Conservation (phyloP, 2,113 vertebrate species). For the Pangasianodon gigas region DNA sequence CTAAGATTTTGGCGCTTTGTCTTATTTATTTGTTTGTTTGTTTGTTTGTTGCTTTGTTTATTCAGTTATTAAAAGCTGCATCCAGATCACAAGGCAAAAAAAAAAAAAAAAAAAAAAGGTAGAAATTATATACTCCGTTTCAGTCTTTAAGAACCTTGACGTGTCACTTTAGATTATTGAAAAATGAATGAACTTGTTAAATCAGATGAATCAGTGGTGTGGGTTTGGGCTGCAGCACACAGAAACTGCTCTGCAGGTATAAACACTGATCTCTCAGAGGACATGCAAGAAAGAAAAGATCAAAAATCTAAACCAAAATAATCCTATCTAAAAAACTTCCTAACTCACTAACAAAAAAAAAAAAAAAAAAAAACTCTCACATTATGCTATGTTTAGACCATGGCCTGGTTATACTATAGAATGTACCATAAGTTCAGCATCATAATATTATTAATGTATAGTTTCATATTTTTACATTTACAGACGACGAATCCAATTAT, state of each 20-base stretch:
- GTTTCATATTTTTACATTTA: neutral
- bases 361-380: too few species aligned
- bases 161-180: neutral
- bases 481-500: neutral
- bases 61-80: neutral
- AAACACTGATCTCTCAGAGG: neutral
- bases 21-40: neutral
- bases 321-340: too few species aligned
- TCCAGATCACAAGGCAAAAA: neutral
- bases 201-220: neutral
- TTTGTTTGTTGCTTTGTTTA: neutral
- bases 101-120: neutral
- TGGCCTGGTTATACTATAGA: neutral
- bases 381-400: neutral
- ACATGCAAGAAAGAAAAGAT: too few species aligned
- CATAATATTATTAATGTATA: too few species aligned
- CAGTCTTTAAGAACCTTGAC: neutral
- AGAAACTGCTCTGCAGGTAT: slow-evolving; percentile 14
- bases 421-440: too few species aligned
- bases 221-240: neutral
- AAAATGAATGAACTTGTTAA: neutral
- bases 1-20: neutral
- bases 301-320: neutral
- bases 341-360: too few species aligned
- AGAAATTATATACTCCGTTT: neutral